Percentiles rank a stretch among this genome's conserved stretches.
Conservation (phyloP, 2,113 vertebrate species). For the Apteryx mantelli region DNA sequence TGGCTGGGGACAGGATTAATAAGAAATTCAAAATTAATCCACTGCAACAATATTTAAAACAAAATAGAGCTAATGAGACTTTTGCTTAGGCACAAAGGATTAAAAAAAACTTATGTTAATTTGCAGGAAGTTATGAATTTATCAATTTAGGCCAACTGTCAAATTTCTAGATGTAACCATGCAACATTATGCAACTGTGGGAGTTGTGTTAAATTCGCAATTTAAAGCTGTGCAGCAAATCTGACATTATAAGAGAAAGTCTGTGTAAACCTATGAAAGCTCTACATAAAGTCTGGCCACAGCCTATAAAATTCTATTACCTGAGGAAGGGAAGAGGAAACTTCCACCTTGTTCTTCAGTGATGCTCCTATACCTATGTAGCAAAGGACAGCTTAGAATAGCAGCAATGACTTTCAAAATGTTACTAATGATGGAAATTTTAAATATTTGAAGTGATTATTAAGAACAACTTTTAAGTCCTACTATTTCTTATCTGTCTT, state of each 20-base stretch:
- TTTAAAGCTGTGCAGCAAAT: not conserved
- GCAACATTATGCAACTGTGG: not conserved
- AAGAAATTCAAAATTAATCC: constrained; percentile 3
- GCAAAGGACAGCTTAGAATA: not conserved
- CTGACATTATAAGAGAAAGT: not conserved
- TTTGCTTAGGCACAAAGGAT: not conserved
- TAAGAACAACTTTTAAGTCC: not conserved
- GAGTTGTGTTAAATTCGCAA: not conserved
- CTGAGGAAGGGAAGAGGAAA: constrained; percentile 74
- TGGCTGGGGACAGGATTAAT: not conserved
- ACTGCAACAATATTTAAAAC: not conserved
- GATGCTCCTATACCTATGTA: constrained; percentile 50
- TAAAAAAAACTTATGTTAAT: not conserved
- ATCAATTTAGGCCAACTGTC: not conserved
- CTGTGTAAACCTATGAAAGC: not conserved
- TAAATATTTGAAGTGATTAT: not conserved
- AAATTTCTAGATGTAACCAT: not conserved
- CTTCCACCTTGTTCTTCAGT: constrained; percentile 65
- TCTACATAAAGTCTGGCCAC: not conserved
- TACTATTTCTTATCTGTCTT: not conserved
- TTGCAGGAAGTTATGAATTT: constrained; percentile 1
- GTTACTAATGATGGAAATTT: not conserved
- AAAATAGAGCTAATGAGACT: not conserved
- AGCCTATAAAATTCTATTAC: constrained; percentile 56
- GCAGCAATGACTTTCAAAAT: not conserved